These are phyloP conservation scores for Pediacus dermestoides DNA, from an alignment of 2,888 invertebrate genomes.

Conservation along the genomic window DNA sequence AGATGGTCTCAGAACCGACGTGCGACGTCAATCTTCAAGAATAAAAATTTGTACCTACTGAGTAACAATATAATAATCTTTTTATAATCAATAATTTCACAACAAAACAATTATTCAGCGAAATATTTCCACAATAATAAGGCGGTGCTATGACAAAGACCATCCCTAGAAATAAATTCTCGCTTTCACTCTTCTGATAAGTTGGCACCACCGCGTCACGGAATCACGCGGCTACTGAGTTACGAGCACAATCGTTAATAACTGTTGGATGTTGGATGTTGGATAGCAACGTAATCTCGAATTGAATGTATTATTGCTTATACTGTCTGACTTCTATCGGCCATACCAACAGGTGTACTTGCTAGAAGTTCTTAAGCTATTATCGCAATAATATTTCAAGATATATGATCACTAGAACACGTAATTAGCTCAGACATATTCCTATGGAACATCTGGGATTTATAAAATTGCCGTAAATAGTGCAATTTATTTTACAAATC, in stretches of 20 bases:
- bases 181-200: background rate
- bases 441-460: constrained; percentile 1
- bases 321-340: too few species aligned
- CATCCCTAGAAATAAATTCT: background rate
- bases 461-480: background rate
- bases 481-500: background rate
- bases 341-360: background rate
- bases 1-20: too few species aligned
- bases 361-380: too few species aligned
- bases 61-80: too few species aligned
- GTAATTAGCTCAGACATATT: constrained; percentile 2
- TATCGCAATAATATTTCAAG: constrained; percentile 1
- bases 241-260: background rate
- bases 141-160: constrained; percentile 1
- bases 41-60: too few species aligned
- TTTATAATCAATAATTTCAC: too few species aligned
- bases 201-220: background rate
- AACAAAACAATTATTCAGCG: too few species aligned
- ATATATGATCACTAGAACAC: background rate
- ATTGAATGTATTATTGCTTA: too few species aligned
- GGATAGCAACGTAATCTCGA: too few species aligned
- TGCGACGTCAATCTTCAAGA: too few species aligned
- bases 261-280: too few species aligned
- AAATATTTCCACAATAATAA: too few species aligned
- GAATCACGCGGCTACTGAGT: constrained; percentile 2